These are phyloP conservation scores for Brachionus plicatilis DNA, from an alignment of 1,140 invertebrate species.

Conservation along the genomic window DNA sequence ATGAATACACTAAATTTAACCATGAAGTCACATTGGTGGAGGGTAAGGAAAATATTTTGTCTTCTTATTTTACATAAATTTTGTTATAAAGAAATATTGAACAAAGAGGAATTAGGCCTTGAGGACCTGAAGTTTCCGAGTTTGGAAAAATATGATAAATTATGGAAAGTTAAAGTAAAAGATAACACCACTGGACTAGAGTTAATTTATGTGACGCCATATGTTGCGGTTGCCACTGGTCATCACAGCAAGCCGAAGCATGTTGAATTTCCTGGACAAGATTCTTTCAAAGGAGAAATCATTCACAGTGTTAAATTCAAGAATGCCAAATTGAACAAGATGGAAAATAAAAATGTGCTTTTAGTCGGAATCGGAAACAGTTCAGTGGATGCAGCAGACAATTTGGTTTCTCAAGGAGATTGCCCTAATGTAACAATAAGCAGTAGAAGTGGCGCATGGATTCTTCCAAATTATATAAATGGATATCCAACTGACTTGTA, in stretches of 20 bases:
- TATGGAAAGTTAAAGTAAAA: slow-evolving; percentile 24
- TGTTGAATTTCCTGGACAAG: slow-evolving; percentile 47
- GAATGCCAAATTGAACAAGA: slow-evolving; percentile 47
- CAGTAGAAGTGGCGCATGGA: slow-evolving; percentile 50
- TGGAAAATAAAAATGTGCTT: slow-evolving; percentile 48
- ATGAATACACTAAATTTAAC: slow-evolving; percentile 13
- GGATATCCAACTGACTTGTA: slow-evolving; percentile 48
- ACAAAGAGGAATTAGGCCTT: background rate
- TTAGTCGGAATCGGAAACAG: slow-evolving; percentile 53
- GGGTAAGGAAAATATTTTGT: background rate
- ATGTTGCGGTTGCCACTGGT: slow-evolving; percentile 49
- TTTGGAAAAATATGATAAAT: background rate
- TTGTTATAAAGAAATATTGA: background rate
- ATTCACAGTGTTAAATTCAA: slow-evolving; percentile 52
- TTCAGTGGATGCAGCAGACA: slow-evolving; percentile 49
- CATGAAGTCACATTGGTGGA: slow-evolving; percentile 12
- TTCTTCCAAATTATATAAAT: slow-evolving; percentile 51
- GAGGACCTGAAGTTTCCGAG: background rate
- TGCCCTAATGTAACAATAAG: slow-evolving; percentile 48
- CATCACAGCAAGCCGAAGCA: slow-evolving; percentile 50
- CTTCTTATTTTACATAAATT: background rate
- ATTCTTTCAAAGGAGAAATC: slow-evolving; percentile 50
- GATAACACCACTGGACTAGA: background rate
- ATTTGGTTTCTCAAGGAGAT: slow-evolving; percentile 49
- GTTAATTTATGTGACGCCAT: slow-evolving; percentile 43